Base-by-base conservation (phyloP, 2,888 invertebrate species). In the Patella pellucida region DNA sequence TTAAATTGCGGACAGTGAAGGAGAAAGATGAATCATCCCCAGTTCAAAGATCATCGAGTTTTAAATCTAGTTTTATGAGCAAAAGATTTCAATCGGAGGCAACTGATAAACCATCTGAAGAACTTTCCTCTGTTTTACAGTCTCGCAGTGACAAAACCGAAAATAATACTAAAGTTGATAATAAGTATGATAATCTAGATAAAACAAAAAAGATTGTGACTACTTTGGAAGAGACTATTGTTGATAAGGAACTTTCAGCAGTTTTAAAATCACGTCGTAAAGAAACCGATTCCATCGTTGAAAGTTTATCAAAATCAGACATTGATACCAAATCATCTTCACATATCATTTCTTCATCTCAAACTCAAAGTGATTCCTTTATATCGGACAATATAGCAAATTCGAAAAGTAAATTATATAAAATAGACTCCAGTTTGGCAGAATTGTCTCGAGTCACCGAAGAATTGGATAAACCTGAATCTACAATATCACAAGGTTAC, bases 61-160 rank as follows among this genome's bases (percentile, higher is more conserved):
- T 87, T 80, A 85, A 82, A 75, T 85, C 86, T 4, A 83, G 83
- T 67, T 85, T 85, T 76, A 86, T 86, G 85, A 75, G 79, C 68
- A 77, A 80, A 62, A 78, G 82, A 19, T 80, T 78, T 19, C 80
- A 83, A 73, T 83, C 84, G 15, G 82, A 80, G 52, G 79, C 94
- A 93, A 88, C 94, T 93, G 87, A 92, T 92, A 83, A 94, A 94
- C 90, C 92, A 93, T 80, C 94, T 93, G 92, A 94, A 93, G 83
- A 93, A 94, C 91, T 91, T 93, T 85, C 94, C 93, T 91, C 92
- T 93, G 82, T 92, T 93, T 69, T 91, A 89, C 82, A 92, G 91
- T 84, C 86, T 88, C 88, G 93, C 92, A 91, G 92, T 75, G 74
- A 84, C 51, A 83, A 82, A 72, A 83, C 84, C 7, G 81, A 82